Conservation (phyloP, 2,113 vertebrate genomes). For the Bucco capensis region DNA sequence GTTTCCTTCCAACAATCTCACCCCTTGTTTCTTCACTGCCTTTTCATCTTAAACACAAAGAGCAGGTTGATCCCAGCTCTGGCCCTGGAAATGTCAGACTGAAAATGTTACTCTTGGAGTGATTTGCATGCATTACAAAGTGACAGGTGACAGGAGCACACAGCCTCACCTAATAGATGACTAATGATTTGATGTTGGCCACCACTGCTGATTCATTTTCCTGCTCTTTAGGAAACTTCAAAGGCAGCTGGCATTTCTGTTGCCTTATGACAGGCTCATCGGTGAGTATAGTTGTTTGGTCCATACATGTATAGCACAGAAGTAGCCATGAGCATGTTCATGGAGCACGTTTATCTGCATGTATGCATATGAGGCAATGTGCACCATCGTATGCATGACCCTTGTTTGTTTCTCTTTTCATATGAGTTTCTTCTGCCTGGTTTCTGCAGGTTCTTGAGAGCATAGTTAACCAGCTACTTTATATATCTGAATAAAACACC, state of each 20-base stretch:
- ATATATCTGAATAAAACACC: conserved; percentile 42
- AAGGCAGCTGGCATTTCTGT: conserved; percentile 66
- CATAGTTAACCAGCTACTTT: conserved; percentile 41
- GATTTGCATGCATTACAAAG: conserved; percentile 73
- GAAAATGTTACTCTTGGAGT: conserved; percentile 65
- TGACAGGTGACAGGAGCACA: conserved; percentile 70
- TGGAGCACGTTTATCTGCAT: not conserved
- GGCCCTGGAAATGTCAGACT: conserved; percentile 66
- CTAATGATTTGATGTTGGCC: conserved; percentile 73
- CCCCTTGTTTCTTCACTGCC: not conserved
- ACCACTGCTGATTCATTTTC: conserved; percentile 52
- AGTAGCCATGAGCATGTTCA: not conserved
- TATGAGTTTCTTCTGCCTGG: not conserved
- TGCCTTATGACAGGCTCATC: conserved; percentile 13
- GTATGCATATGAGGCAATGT: not conserved
- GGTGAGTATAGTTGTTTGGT: conserved; percentile 31
- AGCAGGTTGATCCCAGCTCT: conserved; percentile 51
- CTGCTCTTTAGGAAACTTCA: conserved; percentile 62
- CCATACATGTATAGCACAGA: not conserved
- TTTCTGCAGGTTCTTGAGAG: not conserved
- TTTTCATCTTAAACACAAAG: conserved; percentile 47
- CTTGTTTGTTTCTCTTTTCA: not conserved
- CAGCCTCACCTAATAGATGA: conserved; percentile 70
- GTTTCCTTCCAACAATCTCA: not conserved
- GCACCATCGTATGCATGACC: not conserved